Base-by-base conservation (phyloP, 2,888 invertebrate species). In the Machimus atricapillus region DNA sequence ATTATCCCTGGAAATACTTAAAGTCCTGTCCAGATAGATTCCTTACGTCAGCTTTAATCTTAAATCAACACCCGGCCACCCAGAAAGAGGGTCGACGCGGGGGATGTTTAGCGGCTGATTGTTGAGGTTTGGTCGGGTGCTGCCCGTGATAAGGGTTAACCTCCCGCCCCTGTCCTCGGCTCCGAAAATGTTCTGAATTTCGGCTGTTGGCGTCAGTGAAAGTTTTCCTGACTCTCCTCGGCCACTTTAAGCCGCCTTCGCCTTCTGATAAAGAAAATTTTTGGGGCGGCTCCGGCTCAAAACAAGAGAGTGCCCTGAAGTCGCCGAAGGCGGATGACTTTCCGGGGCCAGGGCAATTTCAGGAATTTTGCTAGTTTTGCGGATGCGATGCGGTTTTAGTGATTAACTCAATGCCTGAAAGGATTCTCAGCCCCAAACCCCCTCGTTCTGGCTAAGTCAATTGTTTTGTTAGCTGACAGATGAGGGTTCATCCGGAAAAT, bases 381-480 rank as follows among this genome's bases (percentile, higher is more conserved):
- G 73, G 74, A 85, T 85, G 74, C 85, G 74, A 56, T 85, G 85
- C 74, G 85, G 85, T 85, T 85, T 73, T 85, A 85, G 85, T 85
- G 85, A 85, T 85, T 85, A 85, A 85, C 85, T 85, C 74, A 56
- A 85, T 43, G 74, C 85, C 85, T 85, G 74, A 73, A 74, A 85
- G 85, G 58, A 74, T 85, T 85, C 74, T 23, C 12, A 23, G n/a
- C 12, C 74, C 27, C 19, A 12, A 73, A 31, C 74, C n/a, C 46
- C 46, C 14, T 9, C 46, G 43, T 43, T 43, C 74, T 74, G 43
- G 85, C 43, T 85, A 85, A 85, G 85, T 85, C 85, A 85, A 85
- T 85, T 85, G 85, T 85, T 85, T 85, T 85, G 85, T 85, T 73
- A 46, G 74, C 85, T 85, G 85, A 74, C 85, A 85, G 85, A 85